A percentile compares a stretch with the other conserved stretches of the same genome.
Conservation (phyloP, 2,113 vertebrate species). For the Todiramphus saurophagus region DNA sequence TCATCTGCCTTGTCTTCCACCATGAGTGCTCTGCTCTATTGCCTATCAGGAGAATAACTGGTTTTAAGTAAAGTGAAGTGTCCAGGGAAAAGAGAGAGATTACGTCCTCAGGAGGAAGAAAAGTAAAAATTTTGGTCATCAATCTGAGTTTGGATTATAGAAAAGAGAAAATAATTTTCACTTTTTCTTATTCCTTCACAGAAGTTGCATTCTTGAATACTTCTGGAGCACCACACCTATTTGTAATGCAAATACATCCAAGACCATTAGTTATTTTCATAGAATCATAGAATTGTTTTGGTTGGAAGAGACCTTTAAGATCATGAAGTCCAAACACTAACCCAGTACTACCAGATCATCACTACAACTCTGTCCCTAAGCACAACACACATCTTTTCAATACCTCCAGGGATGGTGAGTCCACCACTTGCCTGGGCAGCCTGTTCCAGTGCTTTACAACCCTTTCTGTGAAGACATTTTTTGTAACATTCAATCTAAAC, state of each 20-base stretch:
- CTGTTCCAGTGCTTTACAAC: not conserved
- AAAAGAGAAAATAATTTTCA: not conserved
- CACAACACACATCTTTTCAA: not conserved
- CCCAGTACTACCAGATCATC: not conserved
- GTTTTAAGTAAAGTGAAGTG: not conserved
- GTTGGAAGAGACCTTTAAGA: too few species aligned
- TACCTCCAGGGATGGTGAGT: not conserved
- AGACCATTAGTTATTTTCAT: not conserved
- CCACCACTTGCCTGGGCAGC: not conserved
- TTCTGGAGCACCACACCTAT: not conserved
- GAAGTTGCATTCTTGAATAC: not conserved
- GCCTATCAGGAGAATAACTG: not conserved
- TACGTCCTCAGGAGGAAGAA: not conserved
- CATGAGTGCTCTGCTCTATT: not conserved
- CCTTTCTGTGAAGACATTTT: not conserved
- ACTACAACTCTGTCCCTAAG: not conserved
- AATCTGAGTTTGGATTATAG: not conserved
- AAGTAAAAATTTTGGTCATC: not conserved
- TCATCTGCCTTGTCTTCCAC: not conserved
- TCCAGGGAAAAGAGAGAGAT: not conserved
- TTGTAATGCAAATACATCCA: not conserved
- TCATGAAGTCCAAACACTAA: not conserved
- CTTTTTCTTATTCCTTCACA: not conserved
- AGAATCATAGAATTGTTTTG: too few species aligned
- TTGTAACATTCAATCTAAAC: not conserved